These are phyloP conservation scores for Oreochromis niloticus DNA, from an alignment of 2,113 vertebrate species.

Conservation along the genomic window DNA sequence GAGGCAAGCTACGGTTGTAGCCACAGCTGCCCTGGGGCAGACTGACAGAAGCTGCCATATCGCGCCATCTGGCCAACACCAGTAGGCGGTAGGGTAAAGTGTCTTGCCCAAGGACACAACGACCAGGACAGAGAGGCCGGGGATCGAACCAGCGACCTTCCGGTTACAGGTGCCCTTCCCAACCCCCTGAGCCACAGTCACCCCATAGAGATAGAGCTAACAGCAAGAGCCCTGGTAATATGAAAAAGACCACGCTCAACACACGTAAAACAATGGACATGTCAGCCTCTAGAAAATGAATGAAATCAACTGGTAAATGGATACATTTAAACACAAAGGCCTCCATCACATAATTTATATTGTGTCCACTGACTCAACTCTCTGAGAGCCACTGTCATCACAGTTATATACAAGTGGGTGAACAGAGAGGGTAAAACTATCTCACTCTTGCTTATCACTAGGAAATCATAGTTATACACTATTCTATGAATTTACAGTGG, in stretches of 20 bases:
- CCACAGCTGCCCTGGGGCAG: no score
- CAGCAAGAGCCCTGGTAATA: neutral
- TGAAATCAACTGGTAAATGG: rapidly evolving
- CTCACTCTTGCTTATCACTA: neutral
- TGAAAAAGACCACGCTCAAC: neutral
- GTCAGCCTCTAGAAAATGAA: neutral
- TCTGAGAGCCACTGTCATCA: neutral
- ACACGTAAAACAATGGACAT: neutral
- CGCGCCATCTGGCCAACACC: no score
- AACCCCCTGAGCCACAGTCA: no score
- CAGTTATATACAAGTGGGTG: neutral
- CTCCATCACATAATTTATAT: neutral
- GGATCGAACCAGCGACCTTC: no score
- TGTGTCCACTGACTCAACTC: neutral
- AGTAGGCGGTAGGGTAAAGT: no score
- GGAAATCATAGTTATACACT: neutral
- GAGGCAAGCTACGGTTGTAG: no score
- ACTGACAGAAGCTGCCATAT: no score
- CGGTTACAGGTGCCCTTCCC: no score
- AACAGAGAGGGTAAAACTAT: neutral
- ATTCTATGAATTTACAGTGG: no score
- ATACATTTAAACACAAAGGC: neutral
- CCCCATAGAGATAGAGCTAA: no score
- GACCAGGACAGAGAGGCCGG: no score
- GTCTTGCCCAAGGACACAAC: no score